phyloP scores from a whole-genome alignment of 2,888 invertebrate species.

The Chymomyza procnemis region DNA sequence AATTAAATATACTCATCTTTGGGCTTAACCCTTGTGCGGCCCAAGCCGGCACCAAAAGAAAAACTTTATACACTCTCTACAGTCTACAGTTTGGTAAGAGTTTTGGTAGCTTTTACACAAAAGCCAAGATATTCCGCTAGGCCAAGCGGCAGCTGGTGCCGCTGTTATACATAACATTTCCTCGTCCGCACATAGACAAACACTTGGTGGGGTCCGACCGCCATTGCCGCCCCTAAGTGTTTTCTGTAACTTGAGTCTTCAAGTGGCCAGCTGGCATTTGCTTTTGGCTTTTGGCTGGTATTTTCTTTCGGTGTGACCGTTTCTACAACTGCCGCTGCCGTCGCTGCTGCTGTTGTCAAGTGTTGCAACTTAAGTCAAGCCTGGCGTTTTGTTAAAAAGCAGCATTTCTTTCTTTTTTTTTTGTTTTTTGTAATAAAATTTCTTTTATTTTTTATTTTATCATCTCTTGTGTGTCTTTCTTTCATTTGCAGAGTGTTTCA shows the following conservation, averaged over 20 bases:
- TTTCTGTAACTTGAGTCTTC: conserved; percentile 73
- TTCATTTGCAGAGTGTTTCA: conserved; percentile 56
- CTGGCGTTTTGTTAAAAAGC: conserved; percentile 48
- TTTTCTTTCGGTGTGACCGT: not conserved
- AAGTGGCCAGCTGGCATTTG: conserved; percentile 69
- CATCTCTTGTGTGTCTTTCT: not conserved
- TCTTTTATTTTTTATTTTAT: not conserved
- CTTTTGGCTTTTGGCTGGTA: conserved; percentile 59
- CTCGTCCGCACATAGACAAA: conserved; percentile 24
- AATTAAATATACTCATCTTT: not conserved
- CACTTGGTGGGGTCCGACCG: conserved; percentile 48
- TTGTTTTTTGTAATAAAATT: conserved; percentile 37
- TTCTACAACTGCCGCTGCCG: not conserved
- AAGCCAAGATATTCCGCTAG: conserved; percentile 19
- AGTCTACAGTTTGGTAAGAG: conserved; percentile 46
- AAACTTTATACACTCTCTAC: conserved; percentile 29
- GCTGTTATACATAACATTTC: conserved; percentile 18
- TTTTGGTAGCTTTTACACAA: conserved; percentile 29
- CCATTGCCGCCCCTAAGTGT: conserved; percentile 59
- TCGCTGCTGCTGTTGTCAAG: conserved; percentile 31
- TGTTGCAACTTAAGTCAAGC: conserved; percentile 56
- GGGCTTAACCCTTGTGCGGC: conserved; percentile 38
- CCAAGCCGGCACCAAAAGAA: conserved; percentile 28
- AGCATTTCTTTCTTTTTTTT: conserved; percentile 22
- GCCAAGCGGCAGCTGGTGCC: conserved; percentile 16